phyloP scores from a whole-genome alignment of 2,113 vertebrate genomes.

The Shinisaurus crocodilurus region DNA sequence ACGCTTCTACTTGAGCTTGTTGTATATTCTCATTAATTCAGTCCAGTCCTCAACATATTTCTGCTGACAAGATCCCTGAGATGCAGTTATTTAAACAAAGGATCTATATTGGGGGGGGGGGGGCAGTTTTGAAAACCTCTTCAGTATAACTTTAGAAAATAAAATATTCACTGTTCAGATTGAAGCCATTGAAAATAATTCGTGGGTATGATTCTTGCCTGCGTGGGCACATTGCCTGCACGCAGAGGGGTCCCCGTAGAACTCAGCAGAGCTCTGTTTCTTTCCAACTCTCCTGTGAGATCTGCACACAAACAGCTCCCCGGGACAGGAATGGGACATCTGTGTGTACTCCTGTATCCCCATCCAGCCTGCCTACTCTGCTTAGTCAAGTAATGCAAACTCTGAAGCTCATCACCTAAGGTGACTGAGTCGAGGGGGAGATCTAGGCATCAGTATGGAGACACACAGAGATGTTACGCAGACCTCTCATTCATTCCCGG shows the following conservation, averaged over 20 bases:
- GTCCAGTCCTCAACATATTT: background rate
- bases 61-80: background rate
- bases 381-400: no score
- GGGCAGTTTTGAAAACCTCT: background rate
- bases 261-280: background rate
- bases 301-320: background rate
- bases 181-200: conserved; percentile 10
- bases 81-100: background rate
- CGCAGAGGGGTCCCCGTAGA: background rate
- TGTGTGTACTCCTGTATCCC: background rate
- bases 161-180: background rate
- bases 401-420: background rate
- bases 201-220: background rate
- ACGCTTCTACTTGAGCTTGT: background rate
- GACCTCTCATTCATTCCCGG: background rate
- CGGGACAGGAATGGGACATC: background rate
- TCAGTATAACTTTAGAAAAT: background rate
- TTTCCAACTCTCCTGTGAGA: background rate
- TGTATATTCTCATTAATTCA: background rate
- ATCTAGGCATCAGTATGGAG: background rate
- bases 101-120: background rate
- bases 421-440: background rate
- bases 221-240: background rate
- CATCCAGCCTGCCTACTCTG: background rate
- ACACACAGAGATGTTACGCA: no score